Evolutionary conservation across 2,113 vertebrate genomes (phyloP), one percentile per base, ranked within the genome.

Genomic region (Ascaphus truei): DNA sequence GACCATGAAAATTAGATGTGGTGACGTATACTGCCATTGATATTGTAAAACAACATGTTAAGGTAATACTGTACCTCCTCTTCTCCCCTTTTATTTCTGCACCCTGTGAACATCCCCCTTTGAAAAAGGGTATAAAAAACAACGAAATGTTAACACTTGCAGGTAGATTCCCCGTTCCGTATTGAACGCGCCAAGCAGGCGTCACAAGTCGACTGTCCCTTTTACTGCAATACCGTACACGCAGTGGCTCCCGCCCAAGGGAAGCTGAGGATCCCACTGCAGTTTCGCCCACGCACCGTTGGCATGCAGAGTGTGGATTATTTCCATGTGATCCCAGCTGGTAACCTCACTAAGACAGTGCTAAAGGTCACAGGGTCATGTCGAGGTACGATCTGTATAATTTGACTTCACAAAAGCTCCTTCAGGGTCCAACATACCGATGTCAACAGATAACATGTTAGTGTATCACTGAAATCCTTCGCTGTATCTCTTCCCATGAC

Each of bases 291-390:
- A 1, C 72, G 85, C 59, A 73, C 78, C 2, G 85, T 88, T 25
- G 93, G 93, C 52, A 43, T 75, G 62, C 85, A 84, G 73, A 91
- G 85, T 18, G 79, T 92, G 0, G 91, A 94, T 62, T 96, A 97
- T 72, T 81, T 98, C 51, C 83, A 82, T 50, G 34, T 98, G 1
- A 8, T 66, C 39, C 90, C 84, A 26, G 81, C 68, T 33, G 94
- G 91, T 7, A 79, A 62, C 43, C 73, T 85, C 71, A 85, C 78
- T n/a, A 72, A 85, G 76, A 84, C 85, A 3, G 60, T 82, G 47
- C 80, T 99, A 68, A 96, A 94, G 85, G 85, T 96, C 52, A 78
- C 57, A 27, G 96, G 95, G 58, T 84, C 71, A 8, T 93, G 92
- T 68, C 78, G 72, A 88, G 97, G 97, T 98, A 90, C 15, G 18